Evolutionary conservation across 2,797 vertebrate species (phyloP).

Genomic region (Esox lucius): DNA sequence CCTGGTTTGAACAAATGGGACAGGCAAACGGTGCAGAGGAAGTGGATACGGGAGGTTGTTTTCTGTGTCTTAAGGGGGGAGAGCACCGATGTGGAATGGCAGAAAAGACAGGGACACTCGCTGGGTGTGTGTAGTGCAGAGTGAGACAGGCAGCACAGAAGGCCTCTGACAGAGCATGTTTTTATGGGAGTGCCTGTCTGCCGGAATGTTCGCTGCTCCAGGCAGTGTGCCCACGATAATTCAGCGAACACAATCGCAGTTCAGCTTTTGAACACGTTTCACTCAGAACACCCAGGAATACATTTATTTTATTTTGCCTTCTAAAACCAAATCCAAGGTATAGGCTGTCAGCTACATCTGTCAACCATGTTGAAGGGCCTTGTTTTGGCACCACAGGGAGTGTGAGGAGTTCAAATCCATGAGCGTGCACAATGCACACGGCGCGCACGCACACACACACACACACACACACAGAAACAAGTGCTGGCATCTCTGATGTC

Average conservation of each 20-base stretch:
- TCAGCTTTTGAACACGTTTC: slow-evolving; percentile 37
- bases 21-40: slow-evolving; percentile 12
- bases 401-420: slow-evolving; percentile 32
- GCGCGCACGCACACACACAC: too few species aligned
- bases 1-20: slow-evolving; percentile 40
- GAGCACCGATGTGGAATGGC: slow-evolving; percentile 57
- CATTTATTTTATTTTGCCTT: neutral
- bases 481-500: slow-evolving; percentile 35
- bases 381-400: neutral
- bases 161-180: slow-evolving; percentile 66
- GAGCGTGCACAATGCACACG: slow-evolving; percentile 33
- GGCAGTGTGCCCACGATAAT: slow-evolving; percentile 44
- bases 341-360: neutral
- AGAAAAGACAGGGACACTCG: slow-evolving; percentile 42
- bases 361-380: slow-evolving; percentile 25
- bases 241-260: slow-evolving; percentile 4
- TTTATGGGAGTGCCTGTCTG: slow-evolving; percentile 65
- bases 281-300: neutral
- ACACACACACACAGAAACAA: neutral
- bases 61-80: slow-evolving; percentile 38
- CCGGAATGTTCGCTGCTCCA: slow-evolving; percentile 61
- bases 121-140: slow-evolving; percentile 31
- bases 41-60: slow-evolving; percentile 43
- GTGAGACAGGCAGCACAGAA: slow-evolving; percentile 41
- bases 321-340: neutral